phyloP scores from a whole-genome alignment of 2,113 vertebrate genomes.

The Azemiops feae region DNA sequence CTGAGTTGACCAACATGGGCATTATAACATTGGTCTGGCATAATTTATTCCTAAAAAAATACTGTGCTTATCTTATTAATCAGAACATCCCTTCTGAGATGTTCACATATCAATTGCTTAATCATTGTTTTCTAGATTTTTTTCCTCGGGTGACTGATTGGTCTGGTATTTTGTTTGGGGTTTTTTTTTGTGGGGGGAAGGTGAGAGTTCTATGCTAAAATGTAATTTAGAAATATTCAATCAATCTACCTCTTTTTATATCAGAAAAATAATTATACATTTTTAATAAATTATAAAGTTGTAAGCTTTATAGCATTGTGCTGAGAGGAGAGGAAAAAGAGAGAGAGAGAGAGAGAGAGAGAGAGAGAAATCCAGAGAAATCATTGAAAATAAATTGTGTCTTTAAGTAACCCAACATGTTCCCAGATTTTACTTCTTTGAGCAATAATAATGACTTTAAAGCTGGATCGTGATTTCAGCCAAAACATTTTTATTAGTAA shows the following conservation, averaged over 20 bases:
- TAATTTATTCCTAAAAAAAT: background rate
- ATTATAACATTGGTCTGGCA: background rate
- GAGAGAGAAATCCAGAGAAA: background rate
- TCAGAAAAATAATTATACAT: background rate
- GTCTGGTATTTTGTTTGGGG: background rate
- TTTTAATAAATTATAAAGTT: background rate
- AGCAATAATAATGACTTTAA: slow-evolving; percentile 17
- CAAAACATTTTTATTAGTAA: slow-evolving; percentile 11
- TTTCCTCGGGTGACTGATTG: background rate
- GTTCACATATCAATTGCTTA: background rate
- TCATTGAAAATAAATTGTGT: slow-evolving; percentile 13
- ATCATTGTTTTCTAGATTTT: background rate
- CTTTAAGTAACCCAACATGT: slow-evolving; percentile 2
- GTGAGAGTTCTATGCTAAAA: background rate
- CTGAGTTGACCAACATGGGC: background rate
- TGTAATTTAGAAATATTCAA: background rate
- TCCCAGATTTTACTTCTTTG: background rate
- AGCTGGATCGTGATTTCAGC: background rate
- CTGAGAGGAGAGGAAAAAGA: background rate
- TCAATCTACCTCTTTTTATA: background rate
- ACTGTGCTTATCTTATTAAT: background rate
- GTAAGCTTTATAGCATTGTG: background rate
- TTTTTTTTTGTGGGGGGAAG: background rate
- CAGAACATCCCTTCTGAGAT: background rate
- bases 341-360: background rate